Percentiles rank a stretch among this genome's conserved stretches.
phyloP scores from a whole-genome alignment of 2,113 vertebrate species.

The Sinocyclocheilus grahami region DNA sequence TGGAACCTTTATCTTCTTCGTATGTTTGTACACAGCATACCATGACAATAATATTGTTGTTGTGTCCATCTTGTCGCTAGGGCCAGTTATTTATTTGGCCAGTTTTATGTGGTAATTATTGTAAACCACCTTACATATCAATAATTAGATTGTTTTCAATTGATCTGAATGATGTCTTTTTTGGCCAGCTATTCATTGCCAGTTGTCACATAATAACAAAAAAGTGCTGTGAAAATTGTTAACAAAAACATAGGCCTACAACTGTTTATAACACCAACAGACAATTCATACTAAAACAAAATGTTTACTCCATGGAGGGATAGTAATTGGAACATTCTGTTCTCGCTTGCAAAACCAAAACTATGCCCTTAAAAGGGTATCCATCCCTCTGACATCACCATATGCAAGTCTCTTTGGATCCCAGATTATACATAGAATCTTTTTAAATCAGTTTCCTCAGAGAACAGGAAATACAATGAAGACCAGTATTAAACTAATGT shows the following conservation, averaged over 20 bases:
- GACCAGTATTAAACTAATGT: conserved; percentile 24
- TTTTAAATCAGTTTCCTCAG: conserved; percentile 14
- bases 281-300: background rate
- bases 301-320: background rate
- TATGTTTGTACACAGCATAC: too few relatives aligned
- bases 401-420: background rate
- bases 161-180: background rate
- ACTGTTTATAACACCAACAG: background rate
- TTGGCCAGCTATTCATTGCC: background rate
- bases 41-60: too few relatives aligned
- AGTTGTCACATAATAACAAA: background rate
- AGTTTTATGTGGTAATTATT: too few relatives aligned
- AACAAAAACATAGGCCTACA: background rate
- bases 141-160: too few relatives aligned
- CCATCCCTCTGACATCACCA: background rate
- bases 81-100: too few relatives aligned
- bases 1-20: too few relatives aligned
- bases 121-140: too few relatives aligned
- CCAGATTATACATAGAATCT: background rate
- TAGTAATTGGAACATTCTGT: conserved; percentile 5
- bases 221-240: background rate
- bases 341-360: background rate
- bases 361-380: background rate
- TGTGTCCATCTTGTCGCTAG: too few relatives aligned
- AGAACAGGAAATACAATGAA: conserved; percentile 47